Evolutionary conservation across 2,113 vertebrate species (phyloP), one percentile per base, ranked within the genome.

Genomic region (Podiceps cristatus): DNA sequence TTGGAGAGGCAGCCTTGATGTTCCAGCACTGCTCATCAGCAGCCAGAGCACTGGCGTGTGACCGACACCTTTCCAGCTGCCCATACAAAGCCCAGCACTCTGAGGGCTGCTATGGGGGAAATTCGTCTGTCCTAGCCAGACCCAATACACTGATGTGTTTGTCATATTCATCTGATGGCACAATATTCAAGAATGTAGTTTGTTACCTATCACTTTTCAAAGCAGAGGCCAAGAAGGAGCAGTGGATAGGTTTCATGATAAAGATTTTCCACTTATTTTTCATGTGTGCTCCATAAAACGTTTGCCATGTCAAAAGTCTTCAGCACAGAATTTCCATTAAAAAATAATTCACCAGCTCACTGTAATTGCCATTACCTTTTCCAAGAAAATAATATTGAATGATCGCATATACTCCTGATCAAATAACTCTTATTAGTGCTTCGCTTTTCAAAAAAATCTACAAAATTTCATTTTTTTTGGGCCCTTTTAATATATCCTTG

Each of bases 281-380:
- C 16, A 5, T 64, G 27, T 27, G 5, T 28, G 11, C 1, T 18
- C 4, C 29, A 12, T 25, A 42, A 45, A n/a, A 58, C 47, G 2
- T 64, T 68, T 52, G 11, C 4, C 14, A 24, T 49, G 5, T 66
- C 42, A 81, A 66, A 88, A 80, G 1, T 49, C 18, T 81, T 76
- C 69, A 52, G 35, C 11, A 67, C 7, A 40, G 56, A 60, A 19
- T 88, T 29, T 18, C 29, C 11, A 69, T 55, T 13, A 66, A 55
- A 27, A 7, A n/a, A 27, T 10, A 16, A 0, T 8, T 28, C 35
- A 13, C 8, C 76, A 18, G 5, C 5, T 13, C 15, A 7, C 24
- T 84, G 35, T 4, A 84, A 35, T n/a, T 52, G 13, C 11, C 69
- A 72, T 35, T 6, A 6, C 3, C 5, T 88, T 60, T 79, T 40